Conservation (phyloP, 2,113 vertebrate genomes). For the Aleadryas rufinucha region DNA sequence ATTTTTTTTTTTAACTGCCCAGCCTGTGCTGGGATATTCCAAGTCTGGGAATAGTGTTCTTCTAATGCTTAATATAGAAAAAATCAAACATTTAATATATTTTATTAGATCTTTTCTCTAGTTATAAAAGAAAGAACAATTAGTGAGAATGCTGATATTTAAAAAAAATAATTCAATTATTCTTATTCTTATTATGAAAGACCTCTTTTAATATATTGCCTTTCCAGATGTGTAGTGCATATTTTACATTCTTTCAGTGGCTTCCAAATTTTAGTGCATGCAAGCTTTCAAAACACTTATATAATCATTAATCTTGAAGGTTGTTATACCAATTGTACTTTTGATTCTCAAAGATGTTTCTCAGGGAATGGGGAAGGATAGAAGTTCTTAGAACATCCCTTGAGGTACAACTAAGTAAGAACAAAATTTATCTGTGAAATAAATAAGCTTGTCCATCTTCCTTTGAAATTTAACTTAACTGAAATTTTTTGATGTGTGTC, state of each 20-base stretch:
- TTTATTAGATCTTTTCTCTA: background rate
- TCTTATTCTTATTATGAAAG: background rate
- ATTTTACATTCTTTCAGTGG: background rate
- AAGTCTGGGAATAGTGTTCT: background rate
- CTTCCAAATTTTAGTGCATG: background rate
- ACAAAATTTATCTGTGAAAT: background rate
- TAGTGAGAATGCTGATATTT: background rate
- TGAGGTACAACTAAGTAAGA: background rate
- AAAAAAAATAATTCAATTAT: background rate
- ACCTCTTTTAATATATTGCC: background rate
- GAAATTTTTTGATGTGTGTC: background rate
- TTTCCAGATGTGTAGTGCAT: background rate
- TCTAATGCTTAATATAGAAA: background rate
- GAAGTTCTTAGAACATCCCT: background rate
- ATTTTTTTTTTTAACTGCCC: background rate
- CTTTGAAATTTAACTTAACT: conserved; percentile 4
- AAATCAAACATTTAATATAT: background rate
- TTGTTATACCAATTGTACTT: conserved; percentile 4
- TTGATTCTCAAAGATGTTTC: conserved; percentile 9
- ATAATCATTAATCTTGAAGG: conserved; percentile 14
- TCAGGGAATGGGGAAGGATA: background rate
- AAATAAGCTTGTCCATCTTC: background rate
- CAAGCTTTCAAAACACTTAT: background rate
- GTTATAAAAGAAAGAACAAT: background rate
- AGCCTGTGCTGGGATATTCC: background rate